Base-by-base conservation (phyloP, 23 tunicate species). In the Aplidium turbinatum region DNA sequence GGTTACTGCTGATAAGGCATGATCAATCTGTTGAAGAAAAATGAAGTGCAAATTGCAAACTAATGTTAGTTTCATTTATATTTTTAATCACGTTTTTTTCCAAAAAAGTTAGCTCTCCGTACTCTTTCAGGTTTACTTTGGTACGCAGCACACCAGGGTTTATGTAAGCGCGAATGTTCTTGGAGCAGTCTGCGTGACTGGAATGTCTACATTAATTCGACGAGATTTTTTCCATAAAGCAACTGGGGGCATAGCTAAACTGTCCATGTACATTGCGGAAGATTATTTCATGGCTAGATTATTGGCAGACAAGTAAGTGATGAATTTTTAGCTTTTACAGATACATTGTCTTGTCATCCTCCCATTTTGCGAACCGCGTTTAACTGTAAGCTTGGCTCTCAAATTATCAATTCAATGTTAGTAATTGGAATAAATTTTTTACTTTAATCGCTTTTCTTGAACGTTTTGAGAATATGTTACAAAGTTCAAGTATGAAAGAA, bases 221-320 rank as follows among this genome's bases (percentile, higher is more conserved):
- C 60, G 62, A 42, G 96, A 89, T 76, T 72, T 78, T 33, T 84
- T 91, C 50, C 91, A 91, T 20, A 81, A 91, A 36, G 50, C 66
- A 35, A 79, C 83, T 22, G 96, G 96, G 5, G 87, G 96, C 18
- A 54, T 89, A 30, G 79, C 79, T 18, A 82, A 76, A 35, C 73
- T 89, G 36, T 78, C 91, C 22, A 79, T 70, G 56, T 91, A 91
- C 42, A 91, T 91, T 34, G 97, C 97, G 1, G 97, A 91, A 63
- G 97, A 91, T 74, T 91, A 91, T 40, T 91, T 91, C 33, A 91
- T 91, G 97, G 97, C 97, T 7, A 91, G 84, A 79, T 53, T 77
- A 47, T 57, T 91, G 25, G 58, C 97, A 20, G 97, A 91, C n/a
- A 81, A 71, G 97, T 91, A 68, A 68, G 97, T 66, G 42, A 35